These are phyloP conservation scores for Emydoidea blandingii DNA, from an alignment of 2,797 vertebrate genomes.

Conservation along the genomic window DNA sequence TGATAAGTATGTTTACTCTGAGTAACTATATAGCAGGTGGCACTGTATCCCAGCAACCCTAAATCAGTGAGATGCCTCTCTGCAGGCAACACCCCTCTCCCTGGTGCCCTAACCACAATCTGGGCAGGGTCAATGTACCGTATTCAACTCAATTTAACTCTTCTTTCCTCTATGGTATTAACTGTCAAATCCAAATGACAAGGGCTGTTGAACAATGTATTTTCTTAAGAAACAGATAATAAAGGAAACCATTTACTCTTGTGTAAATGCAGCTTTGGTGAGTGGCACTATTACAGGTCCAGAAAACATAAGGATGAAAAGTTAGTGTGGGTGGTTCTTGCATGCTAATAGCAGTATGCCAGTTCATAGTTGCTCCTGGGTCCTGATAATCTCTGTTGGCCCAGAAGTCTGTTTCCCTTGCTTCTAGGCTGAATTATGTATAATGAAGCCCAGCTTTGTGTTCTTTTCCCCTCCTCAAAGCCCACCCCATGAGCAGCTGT, in stretches of 20 bases:
- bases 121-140: rapidly evolving
- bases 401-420: not conserved
- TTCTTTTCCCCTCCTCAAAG: not conserved
- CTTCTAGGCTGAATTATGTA: not conserved
- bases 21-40: not conserved
- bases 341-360: not conserved
- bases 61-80: not conserved
- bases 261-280: not conserved
- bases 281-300: not conserved
- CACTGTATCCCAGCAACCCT: not conserved
- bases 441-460: not conserved
- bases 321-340: too few species aligned
- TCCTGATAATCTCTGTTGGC: not conserved
- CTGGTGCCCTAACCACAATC: not conserved
- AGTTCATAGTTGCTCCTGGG: not conserved
- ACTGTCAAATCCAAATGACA: not conserved
- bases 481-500: not conserved
- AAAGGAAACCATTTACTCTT: not conserved
- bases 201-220: not conserved
- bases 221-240: not conserved
- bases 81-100: not conserved
- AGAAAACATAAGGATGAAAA: not conserved
- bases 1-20: not conserved
- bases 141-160: too few species aligned
- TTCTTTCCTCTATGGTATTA: not conserved